Evolutionary conservation across 2,888 invertebrate species (phyloP).

Genomic region (Caenorhabditis plicata): DNA sequence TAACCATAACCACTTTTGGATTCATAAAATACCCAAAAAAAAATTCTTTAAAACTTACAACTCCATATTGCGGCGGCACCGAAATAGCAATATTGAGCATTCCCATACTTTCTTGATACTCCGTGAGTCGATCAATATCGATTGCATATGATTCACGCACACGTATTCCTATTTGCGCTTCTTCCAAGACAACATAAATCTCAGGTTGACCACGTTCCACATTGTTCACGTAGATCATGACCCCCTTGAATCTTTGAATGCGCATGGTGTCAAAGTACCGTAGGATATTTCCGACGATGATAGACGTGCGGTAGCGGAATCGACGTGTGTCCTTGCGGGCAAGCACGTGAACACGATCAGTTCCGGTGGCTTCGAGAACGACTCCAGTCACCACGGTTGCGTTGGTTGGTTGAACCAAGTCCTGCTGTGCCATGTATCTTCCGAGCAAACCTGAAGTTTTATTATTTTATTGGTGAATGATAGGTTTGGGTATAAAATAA

Average conservation of each 20-base stretch:
- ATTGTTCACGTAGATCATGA: conserved; percentile 63
- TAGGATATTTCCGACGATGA: conserved; percentile 62
- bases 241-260: conserved; percentile 62
- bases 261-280: conserved; percentile 64
- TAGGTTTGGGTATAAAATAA: no score
- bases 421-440: conserved; percentile 55
- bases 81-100: conserved; percentile 59
- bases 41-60: conserved; percentile 25
- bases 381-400: conserved; percentile 63
- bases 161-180: conserved; percentile 62
- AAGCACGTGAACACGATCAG: conserved; percentile 53
- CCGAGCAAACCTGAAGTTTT: conserved; percentile 56
- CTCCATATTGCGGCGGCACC: conserved; percentile 60
- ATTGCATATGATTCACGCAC: conserved; percentile 60
- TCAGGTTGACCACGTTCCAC: conserved; percentile 63
- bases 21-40: no score
- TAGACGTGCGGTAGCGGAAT: conserved; percentile 53
- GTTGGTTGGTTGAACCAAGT: conserved; percentile 63
- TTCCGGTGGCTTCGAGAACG: conserved; percentile 61
- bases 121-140: conserved; percentile 58
- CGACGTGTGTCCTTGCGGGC: conserved; percentile 53
- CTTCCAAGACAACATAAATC: conserved; percentile 63
- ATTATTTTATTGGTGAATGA: neutral
- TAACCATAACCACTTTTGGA: no score
- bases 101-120: conserved; percentile 63